These are phyloP conservation scores for Noctua pronuba DNA, from an alignment of 2,888 invertebrate genomes.

Conservation along the genomic window DNA sequence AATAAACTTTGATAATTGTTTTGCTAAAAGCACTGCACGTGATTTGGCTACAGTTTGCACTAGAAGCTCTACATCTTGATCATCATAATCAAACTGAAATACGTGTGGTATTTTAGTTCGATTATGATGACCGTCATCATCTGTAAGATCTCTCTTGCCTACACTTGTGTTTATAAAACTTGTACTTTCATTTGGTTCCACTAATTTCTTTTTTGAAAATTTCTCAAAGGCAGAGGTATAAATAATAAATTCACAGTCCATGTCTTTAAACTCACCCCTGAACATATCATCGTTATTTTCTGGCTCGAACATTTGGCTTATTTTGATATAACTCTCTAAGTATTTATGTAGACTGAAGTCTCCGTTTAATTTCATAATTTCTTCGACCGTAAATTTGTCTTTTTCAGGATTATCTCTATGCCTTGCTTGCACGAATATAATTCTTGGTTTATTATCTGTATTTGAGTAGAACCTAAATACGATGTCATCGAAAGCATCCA, in stretches of 20 bases:
- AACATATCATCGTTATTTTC: conserved; percentile 42
- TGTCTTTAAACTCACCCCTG: conserved; percentile 25
- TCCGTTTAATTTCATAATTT: conserved; percentile 43
- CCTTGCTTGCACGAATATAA: conserved; percentile 66
- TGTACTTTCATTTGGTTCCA: conserved; percentile 13
- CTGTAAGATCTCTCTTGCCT: background rate
- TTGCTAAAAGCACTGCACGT: conserved; percentile 46
- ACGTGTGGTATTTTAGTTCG: background rate
- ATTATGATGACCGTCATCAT: background rate
- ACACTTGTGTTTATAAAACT: conserved; percentile 38
- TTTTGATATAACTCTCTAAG: conserved; percentile 53
- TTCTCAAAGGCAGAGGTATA: conserved; percentile 54
- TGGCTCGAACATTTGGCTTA: conserved; percentile 38
- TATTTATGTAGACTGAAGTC: conserved; percentile 58
- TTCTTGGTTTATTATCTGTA: conserved; percentile 24
- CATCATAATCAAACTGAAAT: conserved; percentile 51
- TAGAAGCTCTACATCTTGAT: conserved; percentile 42
- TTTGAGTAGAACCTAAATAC: conserved; percentile 55
- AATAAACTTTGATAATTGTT: conserved; percentile 42
- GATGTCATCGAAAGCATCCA: conserved; percentile 67
- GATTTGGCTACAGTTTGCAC: conserved; percentile 32
- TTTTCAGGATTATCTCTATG: conserved; percentile 52
- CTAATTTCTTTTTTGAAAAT: conserved; percentile 32
- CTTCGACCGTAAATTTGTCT: conserved; percentile 45
- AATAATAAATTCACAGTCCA: conserved; percentile 55